phyloP scores from a whole-genome alignment of 2,113 vertebrate species.

The Turnix velox region DNA sequence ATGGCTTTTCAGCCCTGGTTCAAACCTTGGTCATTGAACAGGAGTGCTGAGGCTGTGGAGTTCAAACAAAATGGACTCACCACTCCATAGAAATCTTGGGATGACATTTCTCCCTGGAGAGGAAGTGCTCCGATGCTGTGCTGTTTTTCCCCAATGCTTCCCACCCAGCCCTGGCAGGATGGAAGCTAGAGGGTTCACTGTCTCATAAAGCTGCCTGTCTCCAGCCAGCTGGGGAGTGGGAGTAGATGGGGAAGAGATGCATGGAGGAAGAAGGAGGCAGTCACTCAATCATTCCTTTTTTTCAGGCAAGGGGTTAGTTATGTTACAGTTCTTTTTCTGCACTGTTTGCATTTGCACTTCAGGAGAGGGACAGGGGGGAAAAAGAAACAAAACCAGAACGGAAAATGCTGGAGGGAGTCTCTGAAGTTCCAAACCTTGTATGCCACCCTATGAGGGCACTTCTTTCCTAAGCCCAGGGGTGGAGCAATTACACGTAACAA shows the following conservation, averaged over 20 bases:
- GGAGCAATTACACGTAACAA: slow-evolving; percentile 94
- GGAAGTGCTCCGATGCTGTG: neutral
- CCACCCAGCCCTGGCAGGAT: neutral
- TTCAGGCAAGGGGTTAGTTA: slow-evolving; percentile 79
- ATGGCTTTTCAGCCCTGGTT: neutral
- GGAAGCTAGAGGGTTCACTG: slow-evolving; percentile 17
- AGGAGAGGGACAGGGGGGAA: neutral
- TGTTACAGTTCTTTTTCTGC: neutral
- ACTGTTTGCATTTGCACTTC: slow-evolving; percentile 7
- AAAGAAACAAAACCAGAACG: slow-evolving; percentile 49
- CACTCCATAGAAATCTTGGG: neutral
- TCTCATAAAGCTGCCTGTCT: slow-evolving; percentile 52
- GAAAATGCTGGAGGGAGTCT: slow-evolving; percentile 71
- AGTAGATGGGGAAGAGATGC: slow-evolving; percentile 42
- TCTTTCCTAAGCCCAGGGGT: slow-evolving; percentile 96
- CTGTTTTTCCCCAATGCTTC: neutral
- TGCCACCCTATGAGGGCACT: slow-evolving; percentile 96
- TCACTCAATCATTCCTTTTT: slow-evolving; percentile 75
- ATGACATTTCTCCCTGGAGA: neutral
- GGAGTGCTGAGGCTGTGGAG: neutral
- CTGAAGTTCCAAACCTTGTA: slow-evolving; percentile 94
- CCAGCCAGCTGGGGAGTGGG: slow-evolving; percentile 47
- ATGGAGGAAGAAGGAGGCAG: slow-evolving; percentile 65
- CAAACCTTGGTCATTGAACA: fast-evolving
- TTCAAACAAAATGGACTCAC: neutral